Conservation (phyloP, 1,140 invertebrate species). For the Drosophila yakuba region DNA sequence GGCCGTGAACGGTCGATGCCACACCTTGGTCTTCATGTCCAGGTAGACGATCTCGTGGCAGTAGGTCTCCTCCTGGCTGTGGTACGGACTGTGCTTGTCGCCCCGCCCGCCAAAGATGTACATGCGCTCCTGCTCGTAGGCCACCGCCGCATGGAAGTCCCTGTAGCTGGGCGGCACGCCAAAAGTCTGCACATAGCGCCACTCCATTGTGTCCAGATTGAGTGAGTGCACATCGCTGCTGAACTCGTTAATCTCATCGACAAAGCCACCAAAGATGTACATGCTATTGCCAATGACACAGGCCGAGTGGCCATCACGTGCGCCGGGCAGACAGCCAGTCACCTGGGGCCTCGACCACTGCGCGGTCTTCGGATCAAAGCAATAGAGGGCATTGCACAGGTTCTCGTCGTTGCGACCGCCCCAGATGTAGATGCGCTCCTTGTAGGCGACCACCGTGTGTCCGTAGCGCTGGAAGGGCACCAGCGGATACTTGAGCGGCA, state of each 20-base stretch:
- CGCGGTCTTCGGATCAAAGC: constrained; percentile 90
- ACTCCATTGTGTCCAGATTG: constrained; percentile 90
- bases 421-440: constrained; percentile 92
- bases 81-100: constrained; percentile 88
- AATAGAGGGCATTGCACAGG: constrained; percentile 91
- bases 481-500: constrained; percentile 84
- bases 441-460: constrained; percentile 93
- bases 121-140: constrained; percentile 89
- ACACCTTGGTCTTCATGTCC: constrained; percentile 89
- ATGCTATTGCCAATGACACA: constrained; percentile 92
- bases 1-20: constrained; percentile 87
- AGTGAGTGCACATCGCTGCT: constrained; percentile 92
- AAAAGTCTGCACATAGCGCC: constrained; percentile 88
- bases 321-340: constrained; percentile 89
- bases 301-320: constrained; percentile 95
- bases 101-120: constrained; percentile 95
- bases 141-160: constrained; percentile 95
- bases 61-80: constrained; percentile 90
- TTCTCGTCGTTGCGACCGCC: constrained; percentile 94
- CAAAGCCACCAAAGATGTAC: constrained; percentile 96
- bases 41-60: constrained; percentile 91
- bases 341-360: constrained; percentile 89
- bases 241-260: constrained; percentile 91
- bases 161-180: constrained; percentile 89
- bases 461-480: constrained; percentile 90